Base-by-base conservation (phyloP, 2,888 invertebrate genomes). In the Lamellibrachia columna region DNA sequence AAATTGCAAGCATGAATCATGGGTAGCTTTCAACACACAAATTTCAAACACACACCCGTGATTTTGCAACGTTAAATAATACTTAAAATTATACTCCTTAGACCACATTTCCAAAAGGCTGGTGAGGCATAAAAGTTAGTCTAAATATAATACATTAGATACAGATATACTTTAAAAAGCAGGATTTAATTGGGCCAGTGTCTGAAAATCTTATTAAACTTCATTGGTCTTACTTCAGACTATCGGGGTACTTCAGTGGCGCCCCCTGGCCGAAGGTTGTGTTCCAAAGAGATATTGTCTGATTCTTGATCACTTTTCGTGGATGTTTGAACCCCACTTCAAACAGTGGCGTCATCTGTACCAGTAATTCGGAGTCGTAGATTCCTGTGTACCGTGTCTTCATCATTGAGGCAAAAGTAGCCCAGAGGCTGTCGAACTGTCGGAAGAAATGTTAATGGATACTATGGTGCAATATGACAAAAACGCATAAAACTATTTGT, bases 351-450 rank as follows among this genome's bases (percentile, higher is more conserved):
- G 95, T 94, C 90, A 96, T 91, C 90, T 94, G 93, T 7, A 75
- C 91, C 52, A 96, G 94, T 75, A 96, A 94, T 11, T 96, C 95
- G 3, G 94, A 94, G 94, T 96, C 96, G 92, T 94, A 95, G 52
- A 92, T 93, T 2, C 95, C 95, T 15, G 93, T 94, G 93, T 95
- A 96, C 7, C 95, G 94, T 52, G 93, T 94, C 93, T 95, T 95
- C 9, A 96, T 91, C 75, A 75, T 22, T n/a, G 75, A 11, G 6
- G 75, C 75, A 75, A 75, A 75, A 15, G 22, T 75, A 22, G 75
- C 15, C 75, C 75, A 75, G 75, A 75, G 75, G 22, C 22, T 6
- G 22, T 75, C 75, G 6, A 75, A n/a, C 75, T 75, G 75, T 4
- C 11, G 75, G 75, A 75, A 1, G 22, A 75, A 22, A 75, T 6